phyloP scores from a whole-genome alignment of 2,797 vertebrate genomes.

The Carcharodon carcharias region DNA sequence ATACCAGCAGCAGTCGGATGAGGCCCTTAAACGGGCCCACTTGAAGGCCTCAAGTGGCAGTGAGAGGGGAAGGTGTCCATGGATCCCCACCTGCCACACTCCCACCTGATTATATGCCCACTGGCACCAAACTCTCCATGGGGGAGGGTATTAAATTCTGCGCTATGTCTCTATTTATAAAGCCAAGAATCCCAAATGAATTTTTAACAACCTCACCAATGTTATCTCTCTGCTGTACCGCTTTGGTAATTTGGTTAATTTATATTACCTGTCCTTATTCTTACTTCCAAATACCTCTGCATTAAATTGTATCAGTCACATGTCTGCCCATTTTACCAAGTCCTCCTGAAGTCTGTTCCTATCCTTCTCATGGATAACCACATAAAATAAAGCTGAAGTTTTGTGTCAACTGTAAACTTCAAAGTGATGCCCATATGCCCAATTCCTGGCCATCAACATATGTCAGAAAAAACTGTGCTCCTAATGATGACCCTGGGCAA shows the following conservation, averaged over 20 bases:
- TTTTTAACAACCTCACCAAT: background rate
- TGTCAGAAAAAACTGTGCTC: background rate
- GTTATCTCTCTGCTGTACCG: background rate
- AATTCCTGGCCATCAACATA: background rate
- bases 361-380: background rate
- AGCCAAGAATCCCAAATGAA: background rate
- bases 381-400: background rate
- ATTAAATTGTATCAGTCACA: background rate
- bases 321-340: background rate
- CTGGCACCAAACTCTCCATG: too few species aligned
- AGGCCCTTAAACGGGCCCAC: too few species aligned
- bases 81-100: too few species aligned
- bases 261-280: background rate
- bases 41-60: too few species aligned
- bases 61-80: too few species aligned
- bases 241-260: background rate
- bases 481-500: background rate
- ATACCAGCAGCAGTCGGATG: too few species aligned
- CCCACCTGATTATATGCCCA: too few species aligned
- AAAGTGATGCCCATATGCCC: background rate
- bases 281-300: too few species aligned
- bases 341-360: background rate
- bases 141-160: too few species aligned
- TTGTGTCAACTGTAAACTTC: background rate
- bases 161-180: background rate